Percentiles rank a stretch among this genome's conserved stretches.
These are phyloP conservation scores for Netelia virgata DNA, from an alignment of 2,888 invertebrate species.

Conservation along the genomic window DNA sequence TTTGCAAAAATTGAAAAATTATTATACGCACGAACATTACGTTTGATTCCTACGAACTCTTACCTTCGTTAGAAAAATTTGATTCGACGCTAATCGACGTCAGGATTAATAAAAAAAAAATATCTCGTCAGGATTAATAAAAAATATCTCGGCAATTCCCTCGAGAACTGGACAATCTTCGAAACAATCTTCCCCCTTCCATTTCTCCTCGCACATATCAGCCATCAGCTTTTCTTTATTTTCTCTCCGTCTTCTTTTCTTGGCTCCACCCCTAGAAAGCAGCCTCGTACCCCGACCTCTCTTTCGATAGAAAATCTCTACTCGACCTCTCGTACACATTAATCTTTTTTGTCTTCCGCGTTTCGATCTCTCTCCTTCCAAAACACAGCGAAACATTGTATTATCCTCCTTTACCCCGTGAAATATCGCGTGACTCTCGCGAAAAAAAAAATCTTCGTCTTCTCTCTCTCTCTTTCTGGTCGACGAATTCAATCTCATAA, in stretches of 20 bases:
- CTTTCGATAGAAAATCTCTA: conserved; percentile 33
- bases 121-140: neutral
- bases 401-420: neutral
- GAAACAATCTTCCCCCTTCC: conserved; percentile 3
- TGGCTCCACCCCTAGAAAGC: neutral
- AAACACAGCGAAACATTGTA: neutral
- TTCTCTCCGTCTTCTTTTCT: neutral
- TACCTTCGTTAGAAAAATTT: neutral
- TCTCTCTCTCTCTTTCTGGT: neutral
- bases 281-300: conserved; percentile 7
- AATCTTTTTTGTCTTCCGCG: conserved; percentile 32
- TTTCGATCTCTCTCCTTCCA: neutral
- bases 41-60: neutral
- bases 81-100: conserved; percentile 3
- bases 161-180: conserved; percentile 39
- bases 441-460: neutral
- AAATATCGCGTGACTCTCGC: neutral
- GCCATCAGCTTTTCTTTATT: neutral
- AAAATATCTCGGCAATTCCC: conserved; percentile 23
- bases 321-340: conserved; percentile 40
- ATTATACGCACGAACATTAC: no score
- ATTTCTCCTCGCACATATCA: neutral
- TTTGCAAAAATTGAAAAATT: no score
- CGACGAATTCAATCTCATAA: conserved; percentile 40
- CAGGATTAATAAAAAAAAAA: conserved; percentile 17